Evolutionary conservation across 2,797 vertebrate genomes (phyloP).

Genomic region (Micropoecilia bifurca): DNA sequence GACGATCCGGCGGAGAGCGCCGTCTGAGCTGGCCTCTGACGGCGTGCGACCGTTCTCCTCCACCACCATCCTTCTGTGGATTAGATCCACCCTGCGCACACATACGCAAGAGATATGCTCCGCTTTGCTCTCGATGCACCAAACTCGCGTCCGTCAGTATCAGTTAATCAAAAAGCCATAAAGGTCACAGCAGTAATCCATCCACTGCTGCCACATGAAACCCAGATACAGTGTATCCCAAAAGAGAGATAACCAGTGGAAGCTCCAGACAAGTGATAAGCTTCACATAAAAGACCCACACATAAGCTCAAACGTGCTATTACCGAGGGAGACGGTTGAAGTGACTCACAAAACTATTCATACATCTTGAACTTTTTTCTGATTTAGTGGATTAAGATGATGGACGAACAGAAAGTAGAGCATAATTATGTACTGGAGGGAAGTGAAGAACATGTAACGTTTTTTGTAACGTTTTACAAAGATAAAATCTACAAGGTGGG

Average conservation of each 20-base stretch:
- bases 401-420: background rate
- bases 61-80: constrained; percentile 91
- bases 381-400: background rate
- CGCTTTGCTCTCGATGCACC: constrained; percentile 16
- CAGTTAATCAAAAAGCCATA: constrained; percentile 69
- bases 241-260: constrained; percentile 67
- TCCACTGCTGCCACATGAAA: constrained; percentile 73
- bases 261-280: constrained; percentile 59
- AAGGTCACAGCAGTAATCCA: constrained; percentile 75
- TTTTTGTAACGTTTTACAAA: background rate
- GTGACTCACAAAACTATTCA: background rate
- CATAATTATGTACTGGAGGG: background rate
- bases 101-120: constrained; percentile 7
- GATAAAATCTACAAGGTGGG: background rate
- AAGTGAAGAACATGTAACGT: background rate
- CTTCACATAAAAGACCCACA: constrained; percentile 40
- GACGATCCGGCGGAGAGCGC: constrained; percentile 86
- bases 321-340: background rate
- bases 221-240: constrained; percentile 70
- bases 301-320: constrained; percentile 38
- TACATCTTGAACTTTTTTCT: background rate
- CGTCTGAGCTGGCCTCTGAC: constrained; percentile 86
- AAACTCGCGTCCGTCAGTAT: constrained; percentile 38
- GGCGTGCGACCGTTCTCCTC: constrained; percentile 86
- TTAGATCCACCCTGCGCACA: constrained; percentile 91